Evolutionary conservation across 2,888 invertebrate genomes (phyloP), one percentile per base, ranked within the genome.

Genomic region (Onthophagus sagittarius): DNA sequence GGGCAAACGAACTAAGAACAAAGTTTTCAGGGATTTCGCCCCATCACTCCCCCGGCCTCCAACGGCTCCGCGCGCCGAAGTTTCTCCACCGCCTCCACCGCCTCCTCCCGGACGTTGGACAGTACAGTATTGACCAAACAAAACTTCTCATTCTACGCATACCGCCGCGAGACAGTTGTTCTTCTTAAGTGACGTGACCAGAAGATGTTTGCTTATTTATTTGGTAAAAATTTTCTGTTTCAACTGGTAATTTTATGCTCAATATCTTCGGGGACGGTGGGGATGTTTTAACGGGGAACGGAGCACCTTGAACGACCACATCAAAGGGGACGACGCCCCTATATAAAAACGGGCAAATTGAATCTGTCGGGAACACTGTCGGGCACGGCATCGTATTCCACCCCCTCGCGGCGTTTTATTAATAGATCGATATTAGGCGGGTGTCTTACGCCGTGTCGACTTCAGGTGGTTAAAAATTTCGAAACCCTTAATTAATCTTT

Each of bases 1-100:
- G 77, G 81, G 80, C 80, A 81, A 80, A 81, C 80, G 80, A 81
- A 80, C 79, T 81, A 80, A 81, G 80, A 80, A 80, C 80, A 79
- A 82, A 81, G 80, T 82, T 82, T 67, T 80, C 79, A 76, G 76
- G 78, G 79, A 79, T 79, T 79, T 78, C 76, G 77, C 76, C 77
- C 77, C 78, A 77, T 77, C 76, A 15, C 64, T 73, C 75, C 65
- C 23, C n/a, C 15, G 9, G 9, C 9, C 15, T 15, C 65, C 65
- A n/a, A n/a, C n/a, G 23, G 23, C 23, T 1, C 6, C 67, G 13
- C 9, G 67, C 64, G 67, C 76, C 77, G 78, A 79, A 77, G 78
- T 79, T 79, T 78, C 78, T 80, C n/a, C n/a, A n/a, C n/a, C n/a
- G n/a, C n/a, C n/a, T n/a, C n/a, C n/a, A n/a, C 79, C 78, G 23